Evolutionary conservation across 92 coral and sea anemone genomes (phyloP).

Genomic region (Actinostola sp.): DNA sequence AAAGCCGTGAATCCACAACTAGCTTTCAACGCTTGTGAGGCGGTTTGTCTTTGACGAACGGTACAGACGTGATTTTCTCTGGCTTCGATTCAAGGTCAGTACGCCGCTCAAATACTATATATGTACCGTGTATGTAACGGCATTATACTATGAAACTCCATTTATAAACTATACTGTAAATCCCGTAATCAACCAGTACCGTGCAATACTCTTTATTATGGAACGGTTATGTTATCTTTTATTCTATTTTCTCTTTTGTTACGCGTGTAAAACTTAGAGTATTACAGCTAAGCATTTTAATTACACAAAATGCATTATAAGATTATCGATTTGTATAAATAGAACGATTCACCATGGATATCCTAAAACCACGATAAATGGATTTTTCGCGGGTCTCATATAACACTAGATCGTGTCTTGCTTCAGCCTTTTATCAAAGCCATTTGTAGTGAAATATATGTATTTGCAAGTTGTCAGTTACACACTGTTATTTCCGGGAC

Average conservation of each 20-base stretch:
- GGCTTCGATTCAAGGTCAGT: constrained; percentile 6
- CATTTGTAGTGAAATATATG: not conserved
- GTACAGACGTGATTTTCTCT: not conserved
- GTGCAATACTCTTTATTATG: too few relatives aligned
- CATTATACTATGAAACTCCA: not conserved
- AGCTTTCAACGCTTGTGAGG: not conserved
- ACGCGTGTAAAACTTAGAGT: too few relatives aligned
- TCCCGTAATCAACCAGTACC: too few relatives aligned
- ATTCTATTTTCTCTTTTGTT: too few relatives aligned
- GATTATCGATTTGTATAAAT: not conserved
- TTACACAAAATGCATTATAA: not conserved
- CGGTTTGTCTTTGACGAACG: not conserved
- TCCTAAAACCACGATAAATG: too few relatives aligned
- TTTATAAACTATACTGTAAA: not conserved
- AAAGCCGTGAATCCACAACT: not conserved
- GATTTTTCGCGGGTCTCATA: too few relatives aligned
- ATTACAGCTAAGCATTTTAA: too few relatives aligned
- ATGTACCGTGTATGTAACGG: not conserved
- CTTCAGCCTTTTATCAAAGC: not conserved
- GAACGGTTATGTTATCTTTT: too few relatives aligned
- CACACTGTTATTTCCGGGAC: constrained; percentile 8
- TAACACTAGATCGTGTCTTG: too few relatives aligned
- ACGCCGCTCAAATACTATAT: not conserved
- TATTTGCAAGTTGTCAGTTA: not conserved
- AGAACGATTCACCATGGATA: not conserved